phyloP scores from a whole-genome alignment of 2,888 invertebrate species.

The Phaonia tiefii region DNA sequence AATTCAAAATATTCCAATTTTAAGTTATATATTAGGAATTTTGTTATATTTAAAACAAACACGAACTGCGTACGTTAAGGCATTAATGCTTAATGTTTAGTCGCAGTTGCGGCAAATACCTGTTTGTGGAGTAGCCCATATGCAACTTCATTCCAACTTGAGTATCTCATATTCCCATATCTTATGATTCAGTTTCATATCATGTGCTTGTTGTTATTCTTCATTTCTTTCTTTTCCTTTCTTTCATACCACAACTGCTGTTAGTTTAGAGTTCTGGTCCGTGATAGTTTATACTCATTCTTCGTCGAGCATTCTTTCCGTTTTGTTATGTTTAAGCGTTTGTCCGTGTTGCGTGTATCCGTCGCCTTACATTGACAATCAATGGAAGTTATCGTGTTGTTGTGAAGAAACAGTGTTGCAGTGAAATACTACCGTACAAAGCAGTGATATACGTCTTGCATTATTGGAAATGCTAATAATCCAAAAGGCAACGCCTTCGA shows the following conservation, averaged over 20 bases:
- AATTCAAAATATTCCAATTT: too few relatives aligned
- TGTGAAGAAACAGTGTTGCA: too few relatives aligned
- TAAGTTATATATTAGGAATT: too few relatives aligned
- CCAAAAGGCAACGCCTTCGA: not conserved
- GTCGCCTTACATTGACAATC: too few relatives aligned
- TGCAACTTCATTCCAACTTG: conserved; percentile 9
- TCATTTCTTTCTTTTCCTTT: conserved; percentile 23
- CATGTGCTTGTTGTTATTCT: conserved; percentile 20
- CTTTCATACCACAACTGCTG: not conserved
- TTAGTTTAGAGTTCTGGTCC: conserved; percentile 34
- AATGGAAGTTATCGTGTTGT: not conserved
- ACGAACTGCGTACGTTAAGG: too few relatives aligned
- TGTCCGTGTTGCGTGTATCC: not conserved
- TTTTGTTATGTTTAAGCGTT: conserved; percentile 32
- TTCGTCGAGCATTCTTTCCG: conserved; percentile 46
- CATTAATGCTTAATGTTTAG: too few relatives aligned
- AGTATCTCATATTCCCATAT: conserved; percentile 6
- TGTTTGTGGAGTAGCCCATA: conserved; percentile 14
- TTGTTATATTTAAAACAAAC: too few relatives aligned
- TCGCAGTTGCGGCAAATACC: not conserved
- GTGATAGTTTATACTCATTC: conserved; percentile 43
- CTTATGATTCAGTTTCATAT: conserved; percentile 32
- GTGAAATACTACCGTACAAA: too few relatives aligned
- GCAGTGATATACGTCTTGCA: too few relatives aligned
- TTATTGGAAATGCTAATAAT: not conserved